Percentiles rank a stretch among this genome's conserved stretches.
Conservation (phyloP, 2,113 vertebrate genomes). For the pig (Sus scrofa) region T2T-Sscrofa CM000824.6:149063501-149064000, state of each 20-base stretch:
- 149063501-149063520: neutral
- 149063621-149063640: neutral
- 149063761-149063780: neutral
- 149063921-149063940: slow-evolving; percentile 68
- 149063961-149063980: slow-evolving; percentile 25
- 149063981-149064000: slow-evolving; percentile 68
- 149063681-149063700: neutral
- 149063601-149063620: neutral
- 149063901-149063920: neutral
- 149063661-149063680: neutral
- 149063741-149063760: neutral
- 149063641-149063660: neutral
- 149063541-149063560: neutral
- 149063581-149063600: neutral
- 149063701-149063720: neutral
- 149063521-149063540: neutral
- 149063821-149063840: neutral
- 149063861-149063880: neutral
- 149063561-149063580: neutral
- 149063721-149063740: neutral
- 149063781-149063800: neutral
- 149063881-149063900: neutral
- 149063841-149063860: neutral
- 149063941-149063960: slow-evolving; percentile 84
- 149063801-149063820: neutral